Conservation (phyloP, 1,140 invertebrate genomes). For the Tyrophagus putrescentiae region DNA sequence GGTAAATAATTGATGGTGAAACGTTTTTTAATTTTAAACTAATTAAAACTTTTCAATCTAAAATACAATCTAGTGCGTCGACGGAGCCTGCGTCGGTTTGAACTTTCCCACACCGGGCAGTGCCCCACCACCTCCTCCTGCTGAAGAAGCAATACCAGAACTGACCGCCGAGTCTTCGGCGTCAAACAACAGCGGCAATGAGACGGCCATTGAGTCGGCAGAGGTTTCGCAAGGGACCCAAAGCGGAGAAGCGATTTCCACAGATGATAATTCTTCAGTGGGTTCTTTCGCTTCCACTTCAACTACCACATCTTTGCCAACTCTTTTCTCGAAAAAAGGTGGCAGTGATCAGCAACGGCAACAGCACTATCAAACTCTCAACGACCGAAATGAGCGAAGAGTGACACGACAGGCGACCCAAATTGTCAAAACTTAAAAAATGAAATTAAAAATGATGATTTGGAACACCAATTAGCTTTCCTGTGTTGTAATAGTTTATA, state of each 20-base stretch:
- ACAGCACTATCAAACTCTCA: background rate
- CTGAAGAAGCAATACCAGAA: background rate
- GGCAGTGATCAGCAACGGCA: background rate
- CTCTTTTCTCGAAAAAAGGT: background rate
- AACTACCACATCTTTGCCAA: background rate
- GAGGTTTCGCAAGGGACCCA: background rate
- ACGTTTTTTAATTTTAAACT: constrained; percentile 1
- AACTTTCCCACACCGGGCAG: constrained; percentile 11
- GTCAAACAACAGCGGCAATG: no score
- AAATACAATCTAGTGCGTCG: background rate
- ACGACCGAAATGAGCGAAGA: background rate
- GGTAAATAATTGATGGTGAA: constrained; percentile 3
- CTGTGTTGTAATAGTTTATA: no score
- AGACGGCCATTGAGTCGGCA: background rate
- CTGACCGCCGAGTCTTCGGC: background rate
- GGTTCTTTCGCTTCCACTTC: background rate
- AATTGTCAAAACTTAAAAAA: no score
- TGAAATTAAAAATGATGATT: no score
- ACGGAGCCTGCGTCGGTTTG: background rate
- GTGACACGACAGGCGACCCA: no score
- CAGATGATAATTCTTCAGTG: no score
- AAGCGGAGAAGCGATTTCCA: background rate
- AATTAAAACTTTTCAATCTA: background rate
- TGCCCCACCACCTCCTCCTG: no score
- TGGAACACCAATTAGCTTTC: no score